Evolutionary conservation across 2,113 vertebrate genomes (phyloP), one percentile per base, ranked within the genome.

Genomic region (Hippoglossus stenolepis): DNA sequence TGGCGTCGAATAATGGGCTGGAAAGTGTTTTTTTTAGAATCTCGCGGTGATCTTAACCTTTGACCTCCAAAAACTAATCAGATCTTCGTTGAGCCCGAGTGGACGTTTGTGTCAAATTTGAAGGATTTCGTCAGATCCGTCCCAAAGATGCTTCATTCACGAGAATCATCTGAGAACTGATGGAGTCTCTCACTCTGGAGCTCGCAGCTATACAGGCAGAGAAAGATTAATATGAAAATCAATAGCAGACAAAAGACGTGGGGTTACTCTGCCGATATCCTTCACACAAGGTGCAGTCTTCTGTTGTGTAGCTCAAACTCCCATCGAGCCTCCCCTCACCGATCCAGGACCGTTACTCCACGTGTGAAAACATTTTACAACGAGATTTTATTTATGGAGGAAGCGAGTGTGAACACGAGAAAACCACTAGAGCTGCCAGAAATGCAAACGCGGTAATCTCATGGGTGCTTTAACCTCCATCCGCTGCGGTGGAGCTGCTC

Each of bases 401-500:
- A 47, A 49, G 53, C 1, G 5, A 54, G 20, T n/a, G 45, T 4
- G 10, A 13, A 61, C 20, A 20, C 1, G 11, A 58, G 57, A 31
- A 56, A 60, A 60, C 5, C 28, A n/a, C n/a, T 4, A 38, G 20
- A 14, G 23, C 31, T 35, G 45, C n/a, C 54, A 20, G 60, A n/a
- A 54, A 38, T 67, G 67, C 43, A 23, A 56, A 67, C 57, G 3
- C 7, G 2, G 18, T 11, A 43, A 72, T 73, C 61, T 20, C 62
- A 76, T 0, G 4, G 45, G 4, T 3, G 45, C 64, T 82, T 73
- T 66, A 54, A 75, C 59, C 66, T 70, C 38, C 23, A 1, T 11
- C 14, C 1, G 75, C 85, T 76, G 65, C 62, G 11, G 26, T 38
- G 64, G 43, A 64, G 40, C 40, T 20, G 72, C 77, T 81, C 65